A percentile compares a stretch with the other conserved stretches of the same genome.
These are phyloP conservation scores for Cyprinodon variegatus DNA, from an alignment of 2,113 vertebrate genomes.

Conservation along the genomic window DNA sequence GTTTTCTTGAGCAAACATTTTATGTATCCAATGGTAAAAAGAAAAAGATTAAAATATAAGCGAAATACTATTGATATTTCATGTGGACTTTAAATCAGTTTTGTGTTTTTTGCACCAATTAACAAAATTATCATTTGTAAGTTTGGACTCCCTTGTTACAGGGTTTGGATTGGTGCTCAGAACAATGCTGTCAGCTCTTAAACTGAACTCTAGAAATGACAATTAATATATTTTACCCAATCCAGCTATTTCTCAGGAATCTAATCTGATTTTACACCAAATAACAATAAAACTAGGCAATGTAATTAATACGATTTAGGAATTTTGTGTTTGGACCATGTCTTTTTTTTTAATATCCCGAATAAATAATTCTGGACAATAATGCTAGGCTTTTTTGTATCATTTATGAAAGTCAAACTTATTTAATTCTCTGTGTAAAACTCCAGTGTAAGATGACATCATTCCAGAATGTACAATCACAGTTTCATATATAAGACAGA, in stretches of 20 bases:
- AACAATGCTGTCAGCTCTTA: no score
- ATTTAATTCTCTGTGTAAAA: background rate
- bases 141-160: no score
- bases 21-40: no score
- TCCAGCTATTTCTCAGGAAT: background rate
- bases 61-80: no score
- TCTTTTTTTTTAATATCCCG: background rate
- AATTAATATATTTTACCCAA: background rate
- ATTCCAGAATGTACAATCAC: slow-evolving; percentile 8
- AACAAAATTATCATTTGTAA: no score
- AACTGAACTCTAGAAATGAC: no score
- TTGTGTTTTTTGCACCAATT: no score
- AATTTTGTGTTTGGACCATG: background rate
- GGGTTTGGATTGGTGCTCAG: no score
- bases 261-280: background rate
- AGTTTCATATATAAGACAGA: background rate
- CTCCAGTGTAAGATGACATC: background rate
- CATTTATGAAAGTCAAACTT: background rate
- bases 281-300: background rate
- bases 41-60: no score
- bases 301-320: background rate
- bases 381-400: background rate
- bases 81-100: no score
- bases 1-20: no score
- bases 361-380: background rate